Conservation (phyloP, 2,888 invertebrate genomes). For the Sialis lutaria region DNA sequence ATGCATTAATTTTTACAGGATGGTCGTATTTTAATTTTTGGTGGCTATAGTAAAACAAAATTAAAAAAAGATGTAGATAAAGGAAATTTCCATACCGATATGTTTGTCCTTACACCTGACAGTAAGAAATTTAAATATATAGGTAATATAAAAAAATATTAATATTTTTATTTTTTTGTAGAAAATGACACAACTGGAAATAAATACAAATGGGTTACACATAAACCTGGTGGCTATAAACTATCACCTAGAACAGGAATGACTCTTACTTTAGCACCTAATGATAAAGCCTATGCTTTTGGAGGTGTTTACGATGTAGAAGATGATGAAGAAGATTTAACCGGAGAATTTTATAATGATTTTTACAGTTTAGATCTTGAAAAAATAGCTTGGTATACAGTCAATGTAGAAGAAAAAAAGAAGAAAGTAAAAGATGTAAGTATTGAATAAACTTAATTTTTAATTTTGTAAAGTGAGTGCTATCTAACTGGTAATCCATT, state of each 20-base stretch:
- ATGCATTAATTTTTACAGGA: constrained; percentile 30
- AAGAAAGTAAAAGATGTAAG: not conserved
- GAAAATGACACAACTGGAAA: constrained; percentile 37
- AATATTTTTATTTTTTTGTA: constrained; percentile 17
- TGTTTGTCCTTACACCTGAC: constrained; percentile 44
- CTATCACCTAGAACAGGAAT: constrained; percentile 54
- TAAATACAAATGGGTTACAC: constrained; percentile 54
- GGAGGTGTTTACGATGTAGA: constrained; percentile 78
- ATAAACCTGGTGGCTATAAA: constrained; percentile 45
- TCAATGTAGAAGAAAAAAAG: constrained; percentile 32
- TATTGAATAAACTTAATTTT: too few relatives aligned
- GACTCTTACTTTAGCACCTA: constrained; percentile 41
- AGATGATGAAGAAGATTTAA: constrained; percentile 64
- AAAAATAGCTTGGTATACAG: constrained; percentile 51
- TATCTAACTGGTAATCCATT: too few relatives aligned
- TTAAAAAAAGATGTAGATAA: constrained; percentile 59
- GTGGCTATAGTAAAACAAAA: constrained; percentile 59
- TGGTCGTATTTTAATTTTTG: constrained; percentile 50
- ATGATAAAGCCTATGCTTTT: constrained; percentile 58
- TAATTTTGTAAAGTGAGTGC: too few relatives aligned
- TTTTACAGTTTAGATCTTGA: constrained; percentile 59
- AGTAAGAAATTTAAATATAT: constrained; percentile 28
- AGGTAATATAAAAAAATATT: not conserved
- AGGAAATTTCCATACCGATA: constrained; percentile 52
- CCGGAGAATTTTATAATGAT: constrained; percentile 68